Conservation (phyloP, 2,113 vertebrate species). For the Hippoglossus stenolepis region DNA sequence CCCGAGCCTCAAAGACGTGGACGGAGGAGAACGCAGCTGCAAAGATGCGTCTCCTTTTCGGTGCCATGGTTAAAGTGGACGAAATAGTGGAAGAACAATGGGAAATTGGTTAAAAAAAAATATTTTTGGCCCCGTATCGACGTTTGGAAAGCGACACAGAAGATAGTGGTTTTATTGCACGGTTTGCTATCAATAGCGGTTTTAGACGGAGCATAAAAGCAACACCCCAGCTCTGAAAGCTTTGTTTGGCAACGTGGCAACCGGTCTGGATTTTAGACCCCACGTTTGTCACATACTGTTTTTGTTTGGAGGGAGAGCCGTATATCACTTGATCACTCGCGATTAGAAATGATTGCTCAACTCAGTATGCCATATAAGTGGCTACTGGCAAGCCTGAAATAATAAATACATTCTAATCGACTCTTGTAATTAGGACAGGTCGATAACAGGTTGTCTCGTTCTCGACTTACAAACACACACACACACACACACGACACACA, state of each 20-base stretch:
- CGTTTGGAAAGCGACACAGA: conserved; percentile 2
- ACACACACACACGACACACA: conserved; percentile 7
- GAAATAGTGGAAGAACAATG: background rate
- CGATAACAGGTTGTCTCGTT: conserved; percentile 76
- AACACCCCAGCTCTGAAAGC: conserved; percentile 28
- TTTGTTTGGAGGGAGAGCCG: conserved; percentile 48
- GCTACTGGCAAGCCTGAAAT: conserved; percentile 64
- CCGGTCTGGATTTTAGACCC: conserved; percentile 43
- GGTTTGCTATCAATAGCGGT: conserved; percentile 16
- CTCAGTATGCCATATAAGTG: conserved; percentile 60
- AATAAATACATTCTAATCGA: conserved; percentile 69
- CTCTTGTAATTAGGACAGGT: conserved; percentile 76
- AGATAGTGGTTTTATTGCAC: conserved; percentile 26
- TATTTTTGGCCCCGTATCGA: conserved; percentile 1
- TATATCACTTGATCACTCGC: conserved; percentile 65
- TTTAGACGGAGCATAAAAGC: background rate
- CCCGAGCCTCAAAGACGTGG: background rate
- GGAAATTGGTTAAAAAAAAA: background rate
- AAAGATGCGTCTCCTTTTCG: background rate
- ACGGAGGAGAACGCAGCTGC: background rate
- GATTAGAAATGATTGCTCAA: conserved; percentile 69
- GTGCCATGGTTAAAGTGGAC: background rate
- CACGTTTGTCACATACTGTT: conserved; percentile 37
- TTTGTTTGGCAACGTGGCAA: conserved; percentile 36
- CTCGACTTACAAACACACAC: conserved; percentile 21